Evolutionary conservation across 2,888 invertebrate species (phyloP), one percentile per base, ranked within the genome.

Genomic region (Melanophora roralis): DNA sequence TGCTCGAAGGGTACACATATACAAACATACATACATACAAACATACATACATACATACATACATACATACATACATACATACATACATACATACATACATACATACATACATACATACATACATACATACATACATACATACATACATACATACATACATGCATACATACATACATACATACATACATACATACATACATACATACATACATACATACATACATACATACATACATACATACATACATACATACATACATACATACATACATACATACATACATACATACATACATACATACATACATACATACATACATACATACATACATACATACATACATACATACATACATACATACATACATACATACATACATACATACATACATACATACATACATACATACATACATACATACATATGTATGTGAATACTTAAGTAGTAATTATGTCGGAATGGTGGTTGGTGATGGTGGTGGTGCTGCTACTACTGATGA

Each of bases 361-460:
- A 53, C 6, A 21, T 12, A 14, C 12, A 19, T 7, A n/a, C 14
- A 12, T 40, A 62, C 2, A 27, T 1, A 27, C 11, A 27, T 11
- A 32, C 11, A n/a, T 49, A 53, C 21, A 47, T 7, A 16, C 23
- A 40, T 34, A n/a, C n/a, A n/a, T 27, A 36, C 32, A 21, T 69
- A 8, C 62, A 16, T 23, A 27, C 6, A 2, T 27, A 16, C 49
- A 51, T 12, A 27, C 34, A 34, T 1, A 11, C n/a, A 2, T 43
- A 38, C 11, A 23, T 59, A 51, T 74, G 67, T n/a, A n/a, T n/a
- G n/a, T n/a, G n/a, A n/a, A n/a, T n/a, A n/a, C n/a, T n/a, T n/a
- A n/a, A 74, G 49, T 49, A 73, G 73, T 65, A 57, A 57, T 65
- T 64, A 38, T 55, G 55, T 47, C 19, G 57, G 45, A 23, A 49